Evolutionary conservation across 2,797 vertebrate genomes (phyloP), one percentile per base, ranked within the genome.

Genomic region (Leptatherina wallacei): DNA sequence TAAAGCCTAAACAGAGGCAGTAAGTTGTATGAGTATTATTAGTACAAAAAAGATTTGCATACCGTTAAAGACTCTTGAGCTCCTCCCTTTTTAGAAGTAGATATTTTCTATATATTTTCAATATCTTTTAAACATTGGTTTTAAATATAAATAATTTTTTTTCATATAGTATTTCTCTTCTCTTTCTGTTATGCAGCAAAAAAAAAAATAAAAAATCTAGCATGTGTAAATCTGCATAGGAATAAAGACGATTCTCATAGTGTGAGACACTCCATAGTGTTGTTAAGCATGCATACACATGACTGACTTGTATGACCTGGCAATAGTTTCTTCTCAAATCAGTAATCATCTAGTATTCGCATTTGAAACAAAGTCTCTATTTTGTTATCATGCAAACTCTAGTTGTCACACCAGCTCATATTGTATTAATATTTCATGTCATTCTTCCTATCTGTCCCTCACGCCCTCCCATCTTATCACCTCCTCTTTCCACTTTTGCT

Each of bases 341-440:
- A 63, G 61, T 77, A 42, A 80, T 77, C 71, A 54, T 30, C 54
- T 63, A 13, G n/a, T 3, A 51, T 33, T 47, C 57, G 33, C 59
- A 61, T 73, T 77, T 68, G 56, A 65, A 62, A 52, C 63, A 77
- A 73, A 77, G 61, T n/a, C 65, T 47, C 71, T 71, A 65, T 89
- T 91, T 81, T 83, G 71, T 81, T 83, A 78, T 77, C 66, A 75
- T 62, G 77, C 69, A 78, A 89, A 86, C 84, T 82, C 78, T 61
- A 47, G 59, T 69, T 66, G 75, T 86, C 83, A 80, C 78, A 65
- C 51, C 29, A 73, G 69, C 87, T 80, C 77, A 68, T 8, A 60
- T 67, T 24, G 16, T 82, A 87, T 91, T 83, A 85, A 90, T 89
- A 88, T 93, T 91, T 92, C 73, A 90, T 86, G 86, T 77, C 73